Evolutionary conservation across 64 coral and sea anemone genomes (phyloP), one percentile per base, ranked within the genome.

Genomic region (Montipora sp.): DNA sequence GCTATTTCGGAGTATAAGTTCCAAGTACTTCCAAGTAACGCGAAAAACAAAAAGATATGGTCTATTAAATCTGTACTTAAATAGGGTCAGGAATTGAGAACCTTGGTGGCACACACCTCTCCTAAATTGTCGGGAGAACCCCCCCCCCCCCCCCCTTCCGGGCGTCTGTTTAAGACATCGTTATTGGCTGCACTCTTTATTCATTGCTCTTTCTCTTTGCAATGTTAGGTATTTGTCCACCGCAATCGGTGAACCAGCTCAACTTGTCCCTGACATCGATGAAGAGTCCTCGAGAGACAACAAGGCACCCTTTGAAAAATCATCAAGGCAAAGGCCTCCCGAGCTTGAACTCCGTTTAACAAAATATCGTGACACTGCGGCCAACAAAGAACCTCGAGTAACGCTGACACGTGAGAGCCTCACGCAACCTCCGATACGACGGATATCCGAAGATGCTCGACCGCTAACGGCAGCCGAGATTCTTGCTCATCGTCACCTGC

Each of bases 221-320:
- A 76, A 49, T 73, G 76, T 14, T 27, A 98, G 97, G 97, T 96
- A 98, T 81, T 77, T 93, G 12, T 88, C 94, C 13, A 92, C 88
- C 36, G 85, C 90, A 67, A 77, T 91, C 21, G 81, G 88, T 13
- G 91, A 95, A 23, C 90, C 97, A 5, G 90, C 95, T 13, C 97
- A 98, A 69, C 75, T 98, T 57, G 97, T 98, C 1, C 97, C 97
- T 45, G 97, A 98, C 19, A 67, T 94, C 70, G 94, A 98, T 46
- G 66, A 77, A 71, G 51, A 77, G 47, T 85, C 83, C 1, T 80
- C 90, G 53, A 89, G 77, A 7, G 88, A 93, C 23, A 74, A 47
- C 18, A 80, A 92, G 7, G 27, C 51, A 3, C 77, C 87, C 45
- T 68, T 91, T 63, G 80, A 92, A 11, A 88, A 79, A 83, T 75